Base-by-base conservation (phyloP, 2,113 vertebrate genomes). In the Ascaphus truei region DNA sequence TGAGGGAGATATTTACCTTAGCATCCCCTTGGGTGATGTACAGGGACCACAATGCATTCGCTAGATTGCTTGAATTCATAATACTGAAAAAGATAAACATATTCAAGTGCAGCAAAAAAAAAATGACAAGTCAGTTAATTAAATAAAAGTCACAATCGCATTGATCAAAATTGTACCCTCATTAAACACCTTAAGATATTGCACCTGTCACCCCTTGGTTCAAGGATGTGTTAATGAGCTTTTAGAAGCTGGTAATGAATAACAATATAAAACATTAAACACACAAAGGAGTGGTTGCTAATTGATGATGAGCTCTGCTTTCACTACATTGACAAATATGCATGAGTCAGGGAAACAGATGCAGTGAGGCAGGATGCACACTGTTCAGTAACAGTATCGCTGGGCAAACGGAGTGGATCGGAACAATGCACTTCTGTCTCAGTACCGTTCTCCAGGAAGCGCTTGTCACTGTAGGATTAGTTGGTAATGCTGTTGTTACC, bases 231-330 rank as follows among this genome's bases (percentile, higher is more conserved):
- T 66, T 43, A 66, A 55, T 55, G 63, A 66, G 20, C n/a, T 34
- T 30, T 31, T 39, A 48, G 22, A 36, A 53, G 45, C 62, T 29
- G 16, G 63, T 41, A 55, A 66, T 66, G 51, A 52, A 66, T 30
- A 66, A 22, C 50, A 43, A 52, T 51, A 66, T 66, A 55, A 66
- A 66, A 66, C 48, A 55, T 66, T 66, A 66, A 66, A 55, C 63
- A 31, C 36, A 20, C 18, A 8, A 39, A 55, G 52, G 50, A 13
- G 10, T 31, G 15, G 33, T 11, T 43, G 63, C 53, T 55, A 55
- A 66, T 30, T 23, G 48, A 55, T 43, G 12, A 4, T 22, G 25
- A 20, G 15, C 30, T 41, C 5, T 7, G 16, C 41, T 18, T 45
- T 20, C 41, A 45, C 7, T n/a, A 45, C 16, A 45, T 45, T 45